Conservation (phyloP, 2,113 vertebrate species). For the Indicator indicator region DNA sequence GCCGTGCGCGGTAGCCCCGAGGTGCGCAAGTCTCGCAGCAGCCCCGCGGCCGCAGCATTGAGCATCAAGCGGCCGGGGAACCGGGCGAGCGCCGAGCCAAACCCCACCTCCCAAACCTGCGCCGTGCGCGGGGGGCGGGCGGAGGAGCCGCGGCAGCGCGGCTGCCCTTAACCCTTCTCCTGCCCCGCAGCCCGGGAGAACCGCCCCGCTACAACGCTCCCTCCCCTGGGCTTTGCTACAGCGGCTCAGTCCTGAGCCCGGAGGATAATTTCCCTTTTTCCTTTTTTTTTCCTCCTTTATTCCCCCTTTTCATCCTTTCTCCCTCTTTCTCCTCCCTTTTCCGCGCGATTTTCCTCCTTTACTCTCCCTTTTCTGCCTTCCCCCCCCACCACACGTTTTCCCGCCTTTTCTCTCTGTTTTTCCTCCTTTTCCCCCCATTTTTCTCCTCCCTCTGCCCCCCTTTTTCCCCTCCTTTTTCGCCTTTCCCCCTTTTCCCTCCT, state of each 20-base stretch:
- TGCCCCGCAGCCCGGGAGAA: neutral
- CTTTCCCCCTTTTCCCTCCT: too few relatives aligned
- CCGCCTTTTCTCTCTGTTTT: too few relatives aligned
- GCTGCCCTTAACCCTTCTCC: neutral
- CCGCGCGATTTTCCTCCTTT: too few relatives aligned
- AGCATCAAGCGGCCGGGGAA: slow-evolving; percentile 22
- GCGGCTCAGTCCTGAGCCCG: neutral
- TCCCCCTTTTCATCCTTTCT: too few relatives aligned
- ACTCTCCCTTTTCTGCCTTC: too few relatives aligned
- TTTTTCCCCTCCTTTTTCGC: too few relatives aligned
- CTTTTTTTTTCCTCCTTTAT: neutral
- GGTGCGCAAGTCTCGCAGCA: neutral
- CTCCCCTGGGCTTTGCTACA: neutral
- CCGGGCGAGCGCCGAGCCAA: slow-evolving; percentile 8
- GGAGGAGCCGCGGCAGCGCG: neutral
- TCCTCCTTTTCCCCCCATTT: too few relatives aligned
- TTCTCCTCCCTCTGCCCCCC: too few relatives aligned
- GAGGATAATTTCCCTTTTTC: neutral
- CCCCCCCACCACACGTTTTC: too few relatives aligned
- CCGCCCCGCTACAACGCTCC: neutral
- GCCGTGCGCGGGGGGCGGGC: slow-evolving; percentile 20
- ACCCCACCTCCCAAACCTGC: slow-evolving; percentile 50
- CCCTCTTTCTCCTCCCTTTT: too few relatives aligned
- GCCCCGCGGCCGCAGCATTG: neutral
- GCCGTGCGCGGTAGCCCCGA: neutral